Conservation (phyloP, 2,113 vertebrate genomes). For the Centropus unirufus region DNA sequence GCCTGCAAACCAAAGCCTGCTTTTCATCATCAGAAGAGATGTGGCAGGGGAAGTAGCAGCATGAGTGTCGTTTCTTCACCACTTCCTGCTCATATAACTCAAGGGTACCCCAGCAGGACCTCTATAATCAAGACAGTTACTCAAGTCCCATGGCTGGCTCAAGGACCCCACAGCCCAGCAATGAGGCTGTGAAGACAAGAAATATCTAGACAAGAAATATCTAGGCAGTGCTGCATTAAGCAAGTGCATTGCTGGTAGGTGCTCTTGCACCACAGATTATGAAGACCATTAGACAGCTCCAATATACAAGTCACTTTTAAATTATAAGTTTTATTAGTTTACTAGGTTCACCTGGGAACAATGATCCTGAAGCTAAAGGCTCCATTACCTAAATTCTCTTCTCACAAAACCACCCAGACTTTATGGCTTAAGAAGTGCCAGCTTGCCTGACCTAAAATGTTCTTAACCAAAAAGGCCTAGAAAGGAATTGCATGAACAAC, state of each 20-base stretch:
- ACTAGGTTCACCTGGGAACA: neutral
- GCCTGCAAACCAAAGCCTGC: neutral
- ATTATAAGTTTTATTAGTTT: too few relatives aligned
- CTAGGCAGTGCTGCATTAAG: neutral
- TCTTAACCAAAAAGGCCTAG: neutral
- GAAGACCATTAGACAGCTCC: neutral
- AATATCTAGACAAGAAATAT: neutral
- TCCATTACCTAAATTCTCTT: neutral
- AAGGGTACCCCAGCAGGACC: slow-evolving; percentile 28
- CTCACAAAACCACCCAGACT: neutral
- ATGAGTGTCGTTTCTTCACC: slow-evolving; percentile 26
- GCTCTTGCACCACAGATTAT: neutral
- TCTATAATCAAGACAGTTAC: neutral
- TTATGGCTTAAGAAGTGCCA: neutral
- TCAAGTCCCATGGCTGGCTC: neutral
- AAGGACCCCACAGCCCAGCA: neutral
- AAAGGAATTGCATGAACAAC: neutral
- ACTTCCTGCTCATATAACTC: slow-evolving; percentile 58
- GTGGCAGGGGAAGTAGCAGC: slow-evolving; percentile 37
- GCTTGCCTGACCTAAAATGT: neutral
- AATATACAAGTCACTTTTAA: neutral
- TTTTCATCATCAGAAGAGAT: slow-evolving; percentile 9
- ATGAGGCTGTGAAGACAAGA: neutral
- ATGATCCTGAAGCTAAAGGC: neutral
- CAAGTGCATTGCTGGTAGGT: neutral